Base-by-base conservation (phyloP, 2,888 invertebrate species). In the Polyommatus iphigenia region DNA sequence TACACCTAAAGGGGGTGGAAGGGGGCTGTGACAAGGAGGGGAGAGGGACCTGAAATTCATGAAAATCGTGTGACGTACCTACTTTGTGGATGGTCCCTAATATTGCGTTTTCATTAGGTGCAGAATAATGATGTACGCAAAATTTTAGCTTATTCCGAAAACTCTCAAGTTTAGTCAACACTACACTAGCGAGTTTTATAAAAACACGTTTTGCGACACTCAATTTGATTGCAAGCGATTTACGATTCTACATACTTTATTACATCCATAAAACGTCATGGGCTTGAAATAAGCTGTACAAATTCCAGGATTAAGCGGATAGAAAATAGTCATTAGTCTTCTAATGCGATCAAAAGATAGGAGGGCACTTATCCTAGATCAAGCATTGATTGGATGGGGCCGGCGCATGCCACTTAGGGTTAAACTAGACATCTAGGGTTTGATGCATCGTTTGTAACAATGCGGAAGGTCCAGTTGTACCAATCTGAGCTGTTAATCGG, bases 341-440 rank as follows among this genome's bases (percentile, higher is more conserved):
- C 15, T 67, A 32, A 67, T 67, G 32, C 29, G 29, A 32, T 67
- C 29, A 67, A 67, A 67, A 67, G 29, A 62, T 62, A 67, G 15
- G 15, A 67, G 29, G 67, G 29, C 67, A 67, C 67, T 67, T 67
- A 67, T 67, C 67, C 67, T 67, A 67, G 67, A 67, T 67, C 67
- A 67, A 32, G 67, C 67, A 67, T 32, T 29, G 67, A 67, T 67
- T 67, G 67, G 67, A 67, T 67, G 18, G 29, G 67, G 29, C 67
- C 6, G 32, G 29, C 32, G 67, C 29, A 6, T 1, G 67, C 67
- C 67, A 67, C 67, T 67, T 67, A 67, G 67, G 67, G 67, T 67
- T 29, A 67, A 67, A 29, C 29, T 67, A 67, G 67, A 18, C 67
- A 24, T 24, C 62, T 29, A 67, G 29, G 6, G 13, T 29, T 29